Evolutionary conservation across 2,888 invertebrate genomes (phyloP).

Genomic region (Adineta ricciae): DNA sequence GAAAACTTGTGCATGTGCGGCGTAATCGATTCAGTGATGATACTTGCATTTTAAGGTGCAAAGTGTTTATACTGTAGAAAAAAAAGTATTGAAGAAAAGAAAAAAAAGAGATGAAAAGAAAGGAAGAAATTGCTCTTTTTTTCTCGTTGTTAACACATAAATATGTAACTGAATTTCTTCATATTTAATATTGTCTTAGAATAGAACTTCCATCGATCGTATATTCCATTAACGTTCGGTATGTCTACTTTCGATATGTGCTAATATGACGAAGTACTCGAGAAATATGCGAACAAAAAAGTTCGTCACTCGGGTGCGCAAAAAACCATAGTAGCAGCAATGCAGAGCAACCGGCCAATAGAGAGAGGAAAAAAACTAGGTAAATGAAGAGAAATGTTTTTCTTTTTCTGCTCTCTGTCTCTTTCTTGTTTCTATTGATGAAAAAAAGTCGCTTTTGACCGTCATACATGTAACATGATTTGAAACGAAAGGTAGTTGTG

Average conservation of each 20-base stretch:
- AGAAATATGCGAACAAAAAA: not conserved
- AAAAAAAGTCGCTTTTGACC: not conserved
- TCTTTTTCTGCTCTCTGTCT: not conserved
- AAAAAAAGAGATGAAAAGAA: not conserved
- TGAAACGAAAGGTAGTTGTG: not conserved
- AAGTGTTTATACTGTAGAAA: not conserved
- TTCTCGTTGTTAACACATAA: not conserved
- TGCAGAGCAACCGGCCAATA: not conserved
- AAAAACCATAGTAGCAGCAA: not conserved
- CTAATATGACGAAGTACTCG: not conserved
- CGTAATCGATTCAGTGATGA: not conserved
- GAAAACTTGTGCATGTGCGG: not conserved
- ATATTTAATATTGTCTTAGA: not conserved
- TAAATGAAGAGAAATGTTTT: not conserved
- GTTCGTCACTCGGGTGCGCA: not conserved
- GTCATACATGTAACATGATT: not conserved
- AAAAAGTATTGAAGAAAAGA: not conserved
- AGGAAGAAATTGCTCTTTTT: not conserved
- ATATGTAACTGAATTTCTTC: not conserved
- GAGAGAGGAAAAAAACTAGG: not conserved
- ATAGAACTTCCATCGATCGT: not conserved
- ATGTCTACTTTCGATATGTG: not conserved
- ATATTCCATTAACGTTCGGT: not conserved
- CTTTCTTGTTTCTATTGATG: not conserved
- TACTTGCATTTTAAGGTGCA: not conserved